Evolutionary conservation across 2,113 vertebrate species (phyloP).

Genomic region (Oophaga pumilio): DNA sequence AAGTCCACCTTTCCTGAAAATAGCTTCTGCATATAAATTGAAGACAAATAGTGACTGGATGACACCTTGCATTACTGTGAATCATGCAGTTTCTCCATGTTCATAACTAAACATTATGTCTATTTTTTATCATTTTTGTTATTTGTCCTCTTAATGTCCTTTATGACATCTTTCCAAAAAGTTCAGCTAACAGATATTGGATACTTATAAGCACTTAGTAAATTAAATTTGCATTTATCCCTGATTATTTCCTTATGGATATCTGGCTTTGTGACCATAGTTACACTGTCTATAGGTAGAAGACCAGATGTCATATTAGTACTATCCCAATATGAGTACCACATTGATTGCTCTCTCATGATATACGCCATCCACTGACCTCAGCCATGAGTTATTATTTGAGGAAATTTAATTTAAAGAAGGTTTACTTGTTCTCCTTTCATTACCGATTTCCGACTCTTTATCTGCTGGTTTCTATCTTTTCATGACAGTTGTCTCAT

Average conservation of each 20-base stretch:
- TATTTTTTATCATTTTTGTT: too few relatives aligned
- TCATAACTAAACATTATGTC: too few relatives aligned
- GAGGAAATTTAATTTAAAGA: conserved; percentile 12
- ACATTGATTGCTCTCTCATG: neutral
- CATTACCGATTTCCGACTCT: conserved; percentile 1
- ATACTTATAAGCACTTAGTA: neutral
- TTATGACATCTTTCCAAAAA: neutral
- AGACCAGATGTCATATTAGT: conserved; percentile 14
- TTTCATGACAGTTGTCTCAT: conserved; percentile 17
- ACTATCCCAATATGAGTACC: neutral
- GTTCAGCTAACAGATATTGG: neutral
- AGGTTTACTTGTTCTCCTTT: neutral
- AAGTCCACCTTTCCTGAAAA: too few relatives aligned
- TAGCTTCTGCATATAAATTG: too few relatives aligned
- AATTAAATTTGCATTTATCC: neutral
- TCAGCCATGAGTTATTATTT: neutral
- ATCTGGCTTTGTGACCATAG: neutral
- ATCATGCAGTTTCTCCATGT: too few relatives aligned
- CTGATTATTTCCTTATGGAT: neutral
- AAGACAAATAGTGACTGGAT: too few relatives aligned
- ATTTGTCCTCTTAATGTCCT: too few relatives aligned
- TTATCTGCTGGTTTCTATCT: conserved; percentile 3
- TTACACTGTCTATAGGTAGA: neutral
- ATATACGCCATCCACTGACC: neutral
- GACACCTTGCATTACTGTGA: too few relatives aligned